Base-by-base conservation (phyloP, 1,140 invertebrate species). In the Drosophila athabasca region DNA sequence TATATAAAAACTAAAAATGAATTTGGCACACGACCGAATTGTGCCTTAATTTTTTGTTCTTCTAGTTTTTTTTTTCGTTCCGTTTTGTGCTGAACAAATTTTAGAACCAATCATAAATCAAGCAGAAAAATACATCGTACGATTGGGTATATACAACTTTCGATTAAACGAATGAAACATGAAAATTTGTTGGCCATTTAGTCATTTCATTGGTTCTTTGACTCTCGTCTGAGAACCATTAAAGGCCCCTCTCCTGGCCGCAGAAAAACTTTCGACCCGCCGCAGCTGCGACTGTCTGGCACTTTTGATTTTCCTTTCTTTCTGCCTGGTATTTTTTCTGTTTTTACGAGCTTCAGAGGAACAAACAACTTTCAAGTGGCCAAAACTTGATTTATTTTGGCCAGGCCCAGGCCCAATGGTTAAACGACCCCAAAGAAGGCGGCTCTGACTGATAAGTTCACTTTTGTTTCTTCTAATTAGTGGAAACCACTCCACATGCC, bases 21-120 rank as follows among this genome's bases (percentile, higher is more conserved):
- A 77, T 77, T 76, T 77, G 74, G 75, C 75, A 71, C 74, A 76
- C 75, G 75, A 69, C 67, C 65, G 66, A 68, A 39, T 57, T 68
- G 13, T 26, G 26, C 26, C 43, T 58, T 35, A 49, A 67, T 58
- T 39, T 39, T 39, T 4, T 35, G 6, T 9, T 39, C 35, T 13
- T 39, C 15, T 24, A 48, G 62, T 64, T 64, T 53, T 48, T 55
- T 35, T 75, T 66, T 46, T 29, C 61, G n/a, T 29, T 67, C 35
- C 26, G 19, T 46, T 48, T 59, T 41, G 3, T 31, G 39, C 26
- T 22, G 64, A 43, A 48, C 58, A 43, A 35, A 24, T 49, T 24
- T 49, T 67, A 31, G 15, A 35, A 0, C 26, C 31, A 35, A 52
- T 52, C 64, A 67, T 67, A 67, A 67, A 67, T 67, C 64, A 66